phyloP scores from a whole-genome alignment of 2,888 invertebrate genomes.

The Mycalesis mineus region DNA sequence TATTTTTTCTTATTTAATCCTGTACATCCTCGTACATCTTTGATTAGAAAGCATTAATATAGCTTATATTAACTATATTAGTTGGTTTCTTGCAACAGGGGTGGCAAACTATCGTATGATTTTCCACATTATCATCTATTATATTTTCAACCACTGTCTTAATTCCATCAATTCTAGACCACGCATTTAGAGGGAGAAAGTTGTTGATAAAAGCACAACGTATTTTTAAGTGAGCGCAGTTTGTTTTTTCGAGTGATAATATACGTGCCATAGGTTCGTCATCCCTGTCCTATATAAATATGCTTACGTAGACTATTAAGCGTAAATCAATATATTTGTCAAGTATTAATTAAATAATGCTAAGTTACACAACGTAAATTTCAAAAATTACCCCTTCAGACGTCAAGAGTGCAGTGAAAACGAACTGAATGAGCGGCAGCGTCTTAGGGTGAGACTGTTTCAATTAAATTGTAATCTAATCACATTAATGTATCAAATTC shows the following conservation, averaged over 20 bases:
- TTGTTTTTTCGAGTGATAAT: neutral
- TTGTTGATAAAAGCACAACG: neutral
- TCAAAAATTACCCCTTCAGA: too few relatives aligned
- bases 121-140: neutral
- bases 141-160: too few relatives aligned
- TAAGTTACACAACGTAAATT: too few relatives aligned
- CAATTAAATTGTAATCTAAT: too few relatives aligned
- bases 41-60: constrained; percentile 4
- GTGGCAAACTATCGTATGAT: neutral
- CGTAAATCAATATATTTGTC: neutral
- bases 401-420: too few relatives aligned
- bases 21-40: constrained; percentile 14
- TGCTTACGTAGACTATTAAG: neutral
- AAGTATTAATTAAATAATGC: neutral
- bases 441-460: too few relatives aligned
- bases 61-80: too few relatives aligned
- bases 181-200: neutral
- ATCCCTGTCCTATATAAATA: neutral
- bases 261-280: neutral
- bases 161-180: too few relatives aligned
- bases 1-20: neutral
- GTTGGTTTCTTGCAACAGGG: neutral
- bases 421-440: too few relatives aligned
- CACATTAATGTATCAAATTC: too few relatives aligned
- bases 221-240: neutral